Evolutionary conservation across 2,888 invertebrate species (phyloP).

Genomic region (Dusona sp.): DNA sequence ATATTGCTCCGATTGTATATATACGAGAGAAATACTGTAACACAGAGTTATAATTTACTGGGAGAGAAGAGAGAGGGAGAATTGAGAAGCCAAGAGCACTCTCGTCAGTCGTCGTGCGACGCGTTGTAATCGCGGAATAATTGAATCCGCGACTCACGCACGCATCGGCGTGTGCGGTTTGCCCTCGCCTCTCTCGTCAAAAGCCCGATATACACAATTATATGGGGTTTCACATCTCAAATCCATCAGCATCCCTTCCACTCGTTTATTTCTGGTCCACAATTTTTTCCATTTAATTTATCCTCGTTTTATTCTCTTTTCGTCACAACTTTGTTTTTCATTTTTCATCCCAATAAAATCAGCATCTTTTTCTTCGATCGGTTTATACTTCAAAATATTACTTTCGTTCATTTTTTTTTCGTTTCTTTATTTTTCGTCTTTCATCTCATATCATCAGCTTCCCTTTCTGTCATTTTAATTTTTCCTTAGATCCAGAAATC

Average conservation of each 20-base stretch:
- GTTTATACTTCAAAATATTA: background rate
- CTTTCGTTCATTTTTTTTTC: background rate
- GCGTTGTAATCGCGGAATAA: constrained; percentile 83
- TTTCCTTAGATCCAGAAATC: background rate
- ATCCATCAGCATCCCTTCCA: constrained; percentile 10
- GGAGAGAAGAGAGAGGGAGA: constrained; percentile 20
- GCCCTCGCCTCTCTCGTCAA: constrained; percentile 46
- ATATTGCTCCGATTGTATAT: constrained; percentile 13
- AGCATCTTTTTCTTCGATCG: background rate
- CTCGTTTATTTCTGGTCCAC: background rate
- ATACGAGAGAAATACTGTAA: constrained; percentile 45
- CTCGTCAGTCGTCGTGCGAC: constrained; percentile 62
- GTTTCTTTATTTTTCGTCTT: background rate
- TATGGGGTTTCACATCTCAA: constrained; percentile 14
- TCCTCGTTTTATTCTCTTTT: background rate
- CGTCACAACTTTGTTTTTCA: background rate
- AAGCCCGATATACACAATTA: constrained; percentile 31
- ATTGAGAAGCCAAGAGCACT: constrained; percentile 52
- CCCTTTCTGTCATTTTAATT: background rate
- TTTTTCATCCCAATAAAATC: background rate
- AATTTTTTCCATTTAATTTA: background rate
- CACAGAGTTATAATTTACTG: constrained; percentile 48
- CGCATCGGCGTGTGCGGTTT: constrained; percentile 64
- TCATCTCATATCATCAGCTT: background rate
- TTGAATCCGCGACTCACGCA: constrained; percentile 80